Percentiles rank a stretch among this genome's conserved stretches.
These are phyloP conservation scores for Limonius californicus DNA, from an alignment of 1,140 invertebrate species.

Conservation along the genomic window DNA sequence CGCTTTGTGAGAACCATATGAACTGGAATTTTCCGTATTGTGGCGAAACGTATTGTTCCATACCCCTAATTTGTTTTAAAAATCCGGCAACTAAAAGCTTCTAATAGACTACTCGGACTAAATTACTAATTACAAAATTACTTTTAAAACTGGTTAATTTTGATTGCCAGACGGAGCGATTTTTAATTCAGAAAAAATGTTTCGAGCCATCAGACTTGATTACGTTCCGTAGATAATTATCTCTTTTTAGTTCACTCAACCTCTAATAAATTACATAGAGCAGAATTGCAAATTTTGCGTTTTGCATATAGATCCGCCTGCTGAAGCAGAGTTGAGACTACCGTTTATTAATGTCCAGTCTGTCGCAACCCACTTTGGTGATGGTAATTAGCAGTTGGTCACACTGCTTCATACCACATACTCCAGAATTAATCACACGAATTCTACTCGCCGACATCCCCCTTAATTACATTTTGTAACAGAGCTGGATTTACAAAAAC, in stretches of 20 bases:
- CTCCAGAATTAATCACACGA: slow-evolving; percentile 10
- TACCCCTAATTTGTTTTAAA: too few relatives aligned
- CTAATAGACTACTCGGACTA: too few relatives aligned
- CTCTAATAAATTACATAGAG: slow-evolving; percentile 6
- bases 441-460: neutral
- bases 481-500: neutral
- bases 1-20: neutral
- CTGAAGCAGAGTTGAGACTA: slow-evolving; percentile 8
- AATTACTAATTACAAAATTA: too few relatives aligned
- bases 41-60: neutral
- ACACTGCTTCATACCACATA: slow-evolving; percentile 12
- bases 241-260: slow-evolving; percentile 11
- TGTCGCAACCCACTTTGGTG: slow-evolving; percentile 14
- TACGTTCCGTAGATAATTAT: slow-evolving; percentile 5
- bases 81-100: too few relatives aligned
- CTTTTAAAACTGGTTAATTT: too few relatives aligned
- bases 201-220: neutral
- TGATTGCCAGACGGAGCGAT: neutral
- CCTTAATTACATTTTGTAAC: slow-evolving; percentile 10
- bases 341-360: slow-evolving; percentile 14
- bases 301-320: slow-evolving; percentile 13
- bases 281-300: slow-evolving; percentile 13
- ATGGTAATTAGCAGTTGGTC: slow-evolving; percentile 14
- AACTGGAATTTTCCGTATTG: neutral
- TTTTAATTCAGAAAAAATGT: neutral